Evolutionary conservation across 2,888 invertebrate genomes (phyloP), one percentile per base, ranked within the genome.

Genomic region (Drosophila mayaguana): DNA sequence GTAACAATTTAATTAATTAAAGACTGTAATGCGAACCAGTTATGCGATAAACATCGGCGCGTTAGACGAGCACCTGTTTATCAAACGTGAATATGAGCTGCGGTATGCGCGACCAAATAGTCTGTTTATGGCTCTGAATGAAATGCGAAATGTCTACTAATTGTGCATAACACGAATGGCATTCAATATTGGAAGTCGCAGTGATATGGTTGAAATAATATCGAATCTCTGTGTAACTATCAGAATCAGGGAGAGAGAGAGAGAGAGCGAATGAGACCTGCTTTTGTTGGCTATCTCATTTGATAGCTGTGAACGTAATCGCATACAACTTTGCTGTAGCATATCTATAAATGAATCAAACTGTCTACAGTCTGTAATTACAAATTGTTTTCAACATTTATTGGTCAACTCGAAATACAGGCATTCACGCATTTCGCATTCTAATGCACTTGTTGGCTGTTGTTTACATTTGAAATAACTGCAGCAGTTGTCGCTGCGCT

Each of bases 1-100:
- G 83, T 80, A 91, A 90, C 83, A 85, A 81, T 85, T 90, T 88
- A 90, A 90, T 89, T 90, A 90, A 89, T 77, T 88, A 80, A 77
- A 77, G 74, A 71, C 67, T 73, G 85, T 81, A 91, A 89, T 90
- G 73, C 70, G 79, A 88, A 77, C 75, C 90, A 80, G 81, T 89
- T 81, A 80, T 75, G 76, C 63, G 72, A 72, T 75, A 72, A 83
- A 76, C 80, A 85, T 72, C 69, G 53, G n/a, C 57, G 28, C 53
- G 36, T 36, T 53, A 72, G 51, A 61, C 72, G 59, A 66, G 32
- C 79, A 51, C 55, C 63, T 50, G 68, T 48, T 63, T 75, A 75
- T 57, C 40, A 43, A 32, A 32, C 38, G 9, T 14, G 64, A 72
- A 57, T 63, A 72, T 56, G 63, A 63, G 76, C 63, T 59, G 20